Evolutionary conservation across 2,888 invertebrate species (phyloP).

Genomic region (Hyppa rectilinea): DNA sequence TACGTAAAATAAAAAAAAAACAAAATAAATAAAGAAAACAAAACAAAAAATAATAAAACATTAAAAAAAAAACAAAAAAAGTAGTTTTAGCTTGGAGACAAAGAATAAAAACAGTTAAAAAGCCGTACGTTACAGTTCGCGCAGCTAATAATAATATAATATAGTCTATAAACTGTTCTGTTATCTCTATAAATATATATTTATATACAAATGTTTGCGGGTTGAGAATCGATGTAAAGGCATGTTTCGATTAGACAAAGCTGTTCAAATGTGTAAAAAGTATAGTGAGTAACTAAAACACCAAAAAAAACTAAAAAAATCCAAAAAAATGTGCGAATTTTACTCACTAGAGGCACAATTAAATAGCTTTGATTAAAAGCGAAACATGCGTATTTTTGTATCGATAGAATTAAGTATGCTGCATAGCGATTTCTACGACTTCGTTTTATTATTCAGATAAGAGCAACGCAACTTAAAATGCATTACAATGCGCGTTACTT

Average conservation of each 20-base stretch:
- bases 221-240: not conserved
- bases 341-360: not conserved
- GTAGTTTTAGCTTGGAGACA: not conserved
- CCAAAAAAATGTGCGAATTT: not conserved
- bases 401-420: constrained; percentile 9
- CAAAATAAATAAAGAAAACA: not conserved
- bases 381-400: constrained; percentile 14
- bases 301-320: not conserved
- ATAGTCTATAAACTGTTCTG: constrained; percentile 16
- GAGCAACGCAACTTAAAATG: constrained; percentile 1
- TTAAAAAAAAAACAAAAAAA: not conserved
- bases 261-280: not conserved
- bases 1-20: not conserved
- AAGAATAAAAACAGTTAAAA: not conserved
- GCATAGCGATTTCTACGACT: not conserved
- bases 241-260: not conserved
- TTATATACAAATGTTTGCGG: constrained; percentile 9
- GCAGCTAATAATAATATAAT: not conserved
- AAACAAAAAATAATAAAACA: not conserved
- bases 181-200: constrained; percentile 35
- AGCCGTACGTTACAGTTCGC: not conserved
- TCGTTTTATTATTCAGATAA: not conserved
- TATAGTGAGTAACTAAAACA: not conserved
- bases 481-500: not conserved
- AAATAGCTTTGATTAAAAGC: not conserved